Evolutionary conservation across 1,140 invertebrate species (phyloP).

Genomic region (Marisa cornuarietis): DNA sequence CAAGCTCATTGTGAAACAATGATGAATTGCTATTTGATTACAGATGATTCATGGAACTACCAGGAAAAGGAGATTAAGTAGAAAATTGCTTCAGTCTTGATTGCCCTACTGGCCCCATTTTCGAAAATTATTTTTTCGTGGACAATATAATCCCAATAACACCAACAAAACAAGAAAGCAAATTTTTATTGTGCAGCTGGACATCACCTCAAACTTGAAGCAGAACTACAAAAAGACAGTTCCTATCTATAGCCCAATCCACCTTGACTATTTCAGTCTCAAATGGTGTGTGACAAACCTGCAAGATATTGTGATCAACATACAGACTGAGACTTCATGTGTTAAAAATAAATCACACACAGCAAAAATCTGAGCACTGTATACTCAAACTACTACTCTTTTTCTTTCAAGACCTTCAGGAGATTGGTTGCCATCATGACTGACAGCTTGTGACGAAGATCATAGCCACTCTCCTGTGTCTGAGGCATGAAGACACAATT

Average conservation of each 20-base stretch:
- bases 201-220: too few relatives aligned
- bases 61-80: too few relatives aligned
- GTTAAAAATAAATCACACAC: background rate
- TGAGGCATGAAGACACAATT: conserved; percentile 49
- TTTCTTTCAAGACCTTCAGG: conserved; percentile 22
- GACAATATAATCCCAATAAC: too few relatives aligned
- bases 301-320: background rate
- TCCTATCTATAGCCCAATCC: background rate
- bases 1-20: too few relatives aligned
- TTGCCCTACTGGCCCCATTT: too few relatives aligned
- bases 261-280: background rate
- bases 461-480: conserved; percentile 34
- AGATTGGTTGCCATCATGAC: conserved; percentile 31
- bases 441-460: conserved; percentile 32
- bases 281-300: background rate
- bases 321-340: background rate
- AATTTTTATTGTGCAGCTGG: too few relatives aligned
- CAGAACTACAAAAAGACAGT: background rate
- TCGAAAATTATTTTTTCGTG: too few relatives aligned
- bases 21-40: too few relatives aligned
- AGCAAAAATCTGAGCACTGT: background rate
- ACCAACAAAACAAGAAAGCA: too few relatives aligned
- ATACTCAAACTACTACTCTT: background rate
- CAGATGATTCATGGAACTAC: too few relatives aligned
- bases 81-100: too few relatives aligned